Evolutionary conservation across 1,140 invertebrate species (phyloP).

Genomic region (Drosophila grimshawi): DNA sequence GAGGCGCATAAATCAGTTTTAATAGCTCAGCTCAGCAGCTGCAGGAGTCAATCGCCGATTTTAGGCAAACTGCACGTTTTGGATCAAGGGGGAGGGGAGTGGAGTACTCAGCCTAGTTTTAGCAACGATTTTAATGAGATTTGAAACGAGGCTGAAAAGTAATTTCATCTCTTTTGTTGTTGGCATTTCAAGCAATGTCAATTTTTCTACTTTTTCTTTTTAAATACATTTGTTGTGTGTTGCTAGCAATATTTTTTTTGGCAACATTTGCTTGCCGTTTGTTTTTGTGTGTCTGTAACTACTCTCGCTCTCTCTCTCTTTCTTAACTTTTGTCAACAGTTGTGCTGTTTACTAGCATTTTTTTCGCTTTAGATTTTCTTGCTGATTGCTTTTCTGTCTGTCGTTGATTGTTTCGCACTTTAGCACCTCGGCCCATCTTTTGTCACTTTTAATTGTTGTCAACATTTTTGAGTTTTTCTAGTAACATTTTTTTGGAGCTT

Average conservation of each 20-base stretch:
- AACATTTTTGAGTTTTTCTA: background rate
- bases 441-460: background rate
- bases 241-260: constrained; percentile 68
- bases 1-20: constrained; percentile 73
- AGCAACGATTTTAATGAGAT: constrained; percentile 69
- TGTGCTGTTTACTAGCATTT: no score
- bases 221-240: background rate
- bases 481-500: background rate
- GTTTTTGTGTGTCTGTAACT: constrained; percentile 17
- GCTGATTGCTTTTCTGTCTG: background rate
- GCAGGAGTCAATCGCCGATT: constrained; percentile 53
- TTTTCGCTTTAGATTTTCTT: no score
- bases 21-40: constrained; percentile 66
- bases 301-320: constrained; percentile 16
- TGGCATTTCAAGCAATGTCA: constrained; percentile 26
- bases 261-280: constrained; percentile 69
- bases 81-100: background rate
- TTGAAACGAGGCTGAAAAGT: constrained; percentile 57
- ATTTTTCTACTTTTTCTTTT: constrained; percentile 25
- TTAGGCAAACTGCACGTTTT: constrained; percentile 37
- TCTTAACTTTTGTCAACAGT: background rate
- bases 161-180: constrained; percentile 41
- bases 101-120: constrained; percentile 37
- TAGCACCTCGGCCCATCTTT: background rate
- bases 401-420: constrained; percentile 8